Conservation (phyloP, 2,797 vertebrate genomes). For the Podarcis lilfordi region DNA sequence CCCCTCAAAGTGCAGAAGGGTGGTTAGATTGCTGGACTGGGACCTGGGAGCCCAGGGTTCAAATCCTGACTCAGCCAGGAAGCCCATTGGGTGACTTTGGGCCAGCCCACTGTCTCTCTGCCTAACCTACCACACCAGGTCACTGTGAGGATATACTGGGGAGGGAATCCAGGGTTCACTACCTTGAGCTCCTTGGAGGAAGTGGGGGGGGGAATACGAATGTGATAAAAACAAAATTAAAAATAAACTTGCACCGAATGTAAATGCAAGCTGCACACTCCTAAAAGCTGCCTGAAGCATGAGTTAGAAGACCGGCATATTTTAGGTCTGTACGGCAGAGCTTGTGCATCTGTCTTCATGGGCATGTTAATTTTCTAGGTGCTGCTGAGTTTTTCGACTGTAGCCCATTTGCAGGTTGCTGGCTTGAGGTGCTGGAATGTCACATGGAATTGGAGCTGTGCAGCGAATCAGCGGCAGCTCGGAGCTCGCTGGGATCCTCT, state of each 20-base stretch:
- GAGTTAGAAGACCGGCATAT: not conserved
- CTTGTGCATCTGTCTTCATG: not conserved
- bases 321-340: not conserved
- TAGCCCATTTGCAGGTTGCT: not conserved
- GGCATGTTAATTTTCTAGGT: not conserved
- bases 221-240: no score
- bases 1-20: not conserved
- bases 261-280: not conserved
- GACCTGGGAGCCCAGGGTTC: no score
- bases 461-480: no score
- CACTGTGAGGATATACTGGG: no score
- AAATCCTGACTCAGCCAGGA: no score
- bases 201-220: no score
- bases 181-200: no score
- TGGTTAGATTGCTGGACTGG: no score
- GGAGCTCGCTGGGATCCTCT: constrained; percentile 32
- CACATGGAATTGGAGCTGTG: not conserved
- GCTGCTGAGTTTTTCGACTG: not conserved
- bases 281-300: not conserved
- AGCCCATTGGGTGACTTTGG: no score
- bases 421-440: not conserved
- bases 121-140: no score
- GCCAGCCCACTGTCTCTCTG: no score
- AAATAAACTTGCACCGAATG: not conserved
- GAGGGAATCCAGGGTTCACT: no score